phyloP scores from a whole-genome alignment of 1,140 invertebrate genomes.

The Copidosoma floridanum region DNA sequence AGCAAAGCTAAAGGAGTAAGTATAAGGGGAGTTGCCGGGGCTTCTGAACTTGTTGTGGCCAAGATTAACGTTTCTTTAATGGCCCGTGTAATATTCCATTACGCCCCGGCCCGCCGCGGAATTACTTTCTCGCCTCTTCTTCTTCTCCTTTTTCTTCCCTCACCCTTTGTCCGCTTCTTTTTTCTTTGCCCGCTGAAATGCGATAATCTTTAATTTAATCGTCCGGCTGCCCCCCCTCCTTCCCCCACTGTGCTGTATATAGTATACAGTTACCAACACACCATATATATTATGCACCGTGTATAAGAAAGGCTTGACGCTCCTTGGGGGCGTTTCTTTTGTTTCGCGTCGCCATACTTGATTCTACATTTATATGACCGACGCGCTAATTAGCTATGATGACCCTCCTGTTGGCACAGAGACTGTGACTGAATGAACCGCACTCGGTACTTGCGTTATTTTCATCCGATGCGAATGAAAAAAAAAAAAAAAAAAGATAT shows the following conservation, averaged over 20 bases:
- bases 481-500: too few relatives aligned
- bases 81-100: constrained; percentile 57
- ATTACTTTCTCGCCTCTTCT: constrained; percentile 21
- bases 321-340: neutral
- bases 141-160: constrained; percentile 11
- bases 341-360: neutral
- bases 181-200: constrained; percentile 10
- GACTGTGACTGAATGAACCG: too few relatives aligned
- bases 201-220: constrained; percentile 27
- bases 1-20: too few relatives aligned
- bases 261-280: too few relatives aligned
- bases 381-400: too few relatives aligned
- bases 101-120: constrained; percentile 28
- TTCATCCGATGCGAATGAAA: too few relatives aligned
- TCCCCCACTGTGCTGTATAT: neutral
- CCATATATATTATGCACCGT: too few relatives aligned
- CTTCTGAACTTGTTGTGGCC: constrained; percentile 53
- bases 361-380: too few relatives aligned
- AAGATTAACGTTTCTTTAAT: constrained; percentile 59
- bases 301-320: neutral
- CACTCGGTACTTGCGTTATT: too few relatives aligned
- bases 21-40: too few relatives aligned
- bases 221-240: neutral
- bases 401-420: too few relatives aligned
- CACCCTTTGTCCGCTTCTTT: neutral